Evolutionary conservation across 2,113 vertebrate species (phyloP).

Genomic region (Gnathonemus longibarbis): DNA sequence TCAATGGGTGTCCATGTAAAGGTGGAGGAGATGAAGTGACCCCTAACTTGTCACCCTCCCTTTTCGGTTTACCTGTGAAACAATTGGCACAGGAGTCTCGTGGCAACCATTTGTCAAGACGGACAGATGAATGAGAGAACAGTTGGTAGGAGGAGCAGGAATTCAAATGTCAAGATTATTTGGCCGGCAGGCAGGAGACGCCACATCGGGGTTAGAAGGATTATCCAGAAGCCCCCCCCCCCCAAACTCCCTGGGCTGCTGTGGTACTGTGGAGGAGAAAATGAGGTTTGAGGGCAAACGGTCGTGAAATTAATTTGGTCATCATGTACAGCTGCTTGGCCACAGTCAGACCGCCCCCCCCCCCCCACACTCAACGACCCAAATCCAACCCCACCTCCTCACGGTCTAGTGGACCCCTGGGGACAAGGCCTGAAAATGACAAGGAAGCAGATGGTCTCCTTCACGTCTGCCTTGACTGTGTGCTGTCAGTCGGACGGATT

Average conservation of each 20-base stretch:
- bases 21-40: background rate
- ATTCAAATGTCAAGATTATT: constrained; percentile 14
- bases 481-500: constrained; percentile 14
- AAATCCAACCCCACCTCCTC: background rate
- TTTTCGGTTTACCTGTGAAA: background rate
- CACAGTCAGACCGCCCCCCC: background rate
- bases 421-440: constrained; percentile 4
- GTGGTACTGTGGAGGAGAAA: background rate
- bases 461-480: background rate
- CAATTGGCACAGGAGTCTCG: background rate
- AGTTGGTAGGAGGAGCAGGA: constrained; percentile 9
- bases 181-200: background rate
- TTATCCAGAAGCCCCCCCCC: background rate
- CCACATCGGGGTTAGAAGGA: background rate
- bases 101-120: constrained; percentile 10
- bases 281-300: background rate
- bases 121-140: background rate
- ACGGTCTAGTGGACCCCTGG: background rate
- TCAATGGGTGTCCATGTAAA: background rate
- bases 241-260: background rate
- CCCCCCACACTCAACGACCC: background rate
- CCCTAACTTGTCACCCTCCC: background rate
- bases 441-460: constrained; percentile 11
- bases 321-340: background rate
- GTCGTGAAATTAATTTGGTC: constrained; percentile 6